These are phyloP conservation scores for Microcaecilia unicolor DNA, from an alignment of 2,797 vertebrate genomes.

Conservation along the genomic window DNA sequence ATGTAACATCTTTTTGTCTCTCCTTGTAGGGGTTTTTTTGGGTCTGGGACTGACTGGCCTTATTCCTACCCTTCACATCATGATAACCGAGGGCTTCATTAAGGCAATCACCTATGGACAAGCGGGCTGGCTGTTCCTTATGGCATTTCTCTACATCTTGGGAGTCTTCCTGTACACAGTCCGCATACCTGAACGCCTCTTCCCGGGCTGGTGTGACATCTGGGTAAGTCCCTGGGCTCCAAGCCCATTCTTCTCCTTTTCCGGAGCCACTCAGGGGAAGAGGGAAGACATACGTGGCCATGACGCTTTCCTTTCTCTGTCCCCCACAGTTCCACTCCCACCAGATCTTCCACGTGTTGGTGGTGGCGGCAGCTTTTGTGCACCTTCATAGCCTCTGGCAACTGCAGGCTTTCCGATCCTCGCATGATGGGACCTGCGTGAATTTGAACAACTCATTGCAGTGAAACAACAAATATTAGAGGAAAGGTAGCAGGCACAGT, in stretches of 20 bases:
- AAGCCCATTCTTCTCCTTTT: too few species aligned
- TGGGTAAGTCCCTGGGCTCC: constrained; percentile 17
- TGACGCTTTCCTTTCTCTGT: too few species aligned
- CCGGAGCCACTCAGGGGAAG: too few species aligned
- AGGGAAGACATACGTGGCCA: not conserved
- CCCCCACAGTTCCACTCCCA: constrained; percentile 17
- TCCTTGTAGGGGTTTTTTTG: constrained; percentile 11
- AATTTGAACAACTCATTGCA: too few species aligned
- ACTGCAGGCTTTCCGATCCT: constrained; percentile 15
- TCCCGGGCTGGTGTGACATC: constrained; percentile 25
- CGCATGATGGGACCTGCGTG: constrained; percentile 16
- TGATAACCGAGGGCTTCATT: constrained; percentile 15
- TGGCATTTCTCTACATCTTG: constrained; percentile 23
- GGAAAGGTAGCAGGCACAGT: too few species aligned
- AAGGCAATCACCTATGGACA: constrained; percentile 8
- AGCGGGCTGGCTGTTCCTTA: constrained; percentile 21
- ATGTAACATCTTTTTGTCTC: not conserved
- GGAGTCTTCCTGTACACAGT: constrained; percentile 17
- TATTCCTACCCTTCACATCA: constrained; percentile 23
- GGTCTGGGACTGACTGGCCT: constrained; percentile 15
- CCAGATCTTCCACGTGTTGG: constrained; percentile 26
- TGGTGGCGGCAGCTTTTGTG: constrained; percentile 13
- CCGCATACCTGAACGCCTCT: constrained; percentile 24
- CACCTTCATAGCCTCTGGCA: constrained; percentile 20
- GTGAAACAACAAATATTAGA: too few species aligned